A percentile compares a stretch with the other conserved stretches of the same genome.
Evolutionary conservation across 2,888 invertebrate genomes (phyloP).

Genomic region (Drosophila acutilabella): DNA sequence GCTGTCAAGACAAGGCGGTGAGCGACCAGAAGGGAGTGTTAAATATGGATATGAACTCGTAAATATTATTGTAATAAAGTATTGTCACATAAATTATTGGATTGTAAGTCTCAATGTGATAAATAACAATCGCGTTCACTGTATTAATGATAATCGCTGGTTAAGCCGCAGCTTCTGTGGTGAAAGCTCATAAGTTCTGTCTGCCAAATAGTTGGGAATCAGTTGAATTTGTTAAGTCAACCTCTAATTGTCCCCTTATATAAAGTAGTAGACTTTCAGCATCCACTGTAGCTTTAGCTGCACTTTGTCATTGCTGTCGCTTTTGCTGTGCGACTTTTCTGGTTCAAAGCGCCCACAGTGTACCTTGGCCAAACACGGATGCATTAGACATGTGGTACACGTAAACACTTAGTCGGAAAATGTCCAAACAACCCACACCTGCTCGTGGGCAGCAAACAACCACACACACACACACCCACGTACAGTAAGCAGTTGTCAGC

Average conservation of each 20-base stretch:
- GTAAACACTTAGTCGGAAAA: slow-evolving; percentile 74
- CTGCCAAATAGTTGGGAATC: not conserved
- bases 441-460: slow-evolving; percentile 9
- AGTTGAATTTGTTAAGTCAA: not conserved
- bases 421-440: slow-evolving; percentile 31
- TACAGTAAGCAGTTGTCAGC: slow-evolving; percentile 36
- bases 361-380: slow-evolving; percentile 18
- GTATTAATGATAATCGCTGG: slow-evolving; percentile 53
- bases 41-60: slow-evolving; percentile 28
- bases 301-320: slow-evolving; percentile 30
- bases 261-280: slow-evolving; percentile 5
- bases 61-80: slow-evolving; percentile 64
- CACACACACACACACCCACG: not conserved
- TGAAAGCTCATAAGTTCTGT: not conserved
- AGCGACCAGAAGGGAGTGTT: slow-evolving; percentile 8
- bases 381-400: slow-evolving; percentile 72
- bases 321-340: slow-evolving; percentile 31
- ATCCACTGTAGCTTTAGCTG: slow-evolving; percentile 30
- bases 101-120: slow-evolving; percentile 60
- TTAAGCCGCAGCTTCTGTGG: not conserved
- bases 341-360: slow-evolving; percentile 35
- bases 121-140: slow-evolving; percentile 47
- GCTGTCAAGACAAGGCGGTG: slow-evolving; percentile 38
- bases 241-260: not conserved
- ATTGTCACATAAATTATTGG: slow-evolving; percentile 63